A percentile compares a stretch with the other conserved stretches of the same genome.
Evolutionary conservation across 2,797 vertebrate species (phyloP).

Genomic region (Erethizon dorsatum): DNA sequence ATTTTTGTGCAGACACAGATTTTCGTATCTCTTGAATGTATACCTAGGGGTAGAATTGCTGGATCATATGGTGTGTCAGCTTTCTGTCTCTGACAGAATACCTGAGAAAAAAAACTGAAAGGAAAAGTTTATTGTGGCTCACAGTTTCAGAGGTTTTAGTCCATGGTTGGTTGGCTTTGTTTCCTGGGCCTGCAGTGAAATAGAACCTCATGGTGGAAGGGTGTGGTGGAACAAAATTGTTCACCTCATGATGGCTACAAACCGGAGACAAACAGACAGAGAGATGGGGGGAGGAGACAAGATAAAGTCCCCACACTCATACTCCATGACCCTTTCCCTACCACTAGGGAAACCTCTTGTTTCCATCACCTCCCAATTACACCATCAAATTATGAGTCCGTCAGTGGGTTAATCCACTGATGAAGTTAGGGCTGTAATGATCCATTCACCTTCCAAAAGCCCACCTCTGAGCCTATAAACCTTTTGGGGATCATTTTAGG

Average conservation of each 20-base stretch:
- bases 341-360: neutral
- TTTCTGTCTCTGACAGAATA: neutral
- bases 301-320: neutral
- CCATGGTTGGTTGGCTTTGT: neutral
- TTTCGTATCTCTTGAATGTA: constrained; percentile 19
- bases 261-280: neutral
- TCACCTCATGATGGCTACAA: neutral
- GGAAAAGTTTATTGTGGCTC: neutral
- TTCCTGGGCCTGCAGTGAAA: neutral
- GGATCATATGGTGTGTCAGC: neutral
- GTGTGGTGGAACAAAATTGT: neutral
- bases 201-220: neutral
- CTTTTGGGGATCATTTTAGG: neutral
- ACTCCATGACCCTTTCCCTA: neutral
- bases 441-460: neutral
- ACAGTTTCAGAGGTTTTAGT: neutral
- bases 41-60: neutral
- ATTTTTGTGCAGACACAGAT: neutral
- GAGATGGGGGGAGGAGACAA: neutral
- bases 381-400: neutral
- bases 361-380: neutral
- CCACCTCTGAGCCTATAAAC: neutral
- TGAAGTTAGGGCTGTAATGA: neutral
- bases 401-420: neutral
- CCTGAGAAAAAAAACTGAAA: neutral